Evolutionary conservation across 2,797 vertebrate genomes (phyloP).

Genomic region (Oreonectes daqikongensis): DNA sequence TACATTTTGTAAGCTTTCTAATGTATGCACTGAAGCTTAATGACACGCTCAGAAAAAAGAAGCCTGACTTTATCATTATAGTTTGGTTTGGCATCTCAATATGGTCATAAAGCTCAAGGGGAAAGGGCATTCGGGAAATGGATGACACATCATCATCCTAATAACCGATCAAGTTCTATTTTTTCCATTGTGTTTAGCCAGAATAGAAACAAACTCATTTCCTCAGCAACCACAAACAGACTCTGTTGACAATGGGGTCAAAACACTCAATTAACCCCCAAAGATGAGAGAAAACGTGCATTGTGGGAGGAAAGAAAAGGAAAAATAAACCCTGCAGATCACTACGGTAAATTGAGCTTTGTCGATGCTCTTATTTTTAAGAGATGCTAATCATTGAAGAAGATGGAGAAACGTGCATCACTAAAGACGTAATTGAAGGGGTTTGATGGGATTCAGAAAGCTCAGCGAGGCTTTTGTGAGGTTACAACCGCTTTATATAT

Average conservation of each 20-base stretch:
- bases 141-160: conserved; percentile 45
- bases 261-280: conserved; percentile 77
- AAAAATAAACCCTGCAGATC: conserved; percentile 47
- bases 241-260: conserved; percentile 66
- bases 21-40: neutral
- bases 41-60: neutral
- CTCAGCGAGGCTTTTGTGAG: conserved; percentile 43
- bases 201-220: conserved; percentile 54
- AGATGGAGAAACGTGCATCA: conserved; percentile 19
- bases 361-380: conserved; percentile 49
- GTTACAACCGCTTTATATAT: neutral
- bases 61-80: conserved; percentile 5
- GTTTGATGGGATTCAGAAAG: conserved; percentile 47
- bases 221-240: conserved; percentile 57
- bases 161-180: conserved; percentile 37
- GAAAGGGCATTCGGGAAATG: conserved; percentile 23
- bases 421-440: conserved; percentile 54
- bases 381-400: conserved; percentile 44
- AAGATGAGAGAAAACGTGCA: conserved; percentile 62
- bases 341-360: conserved; percentile 56
- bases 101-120: conserved; percentile 26
- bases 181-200: conserved; percentile 55
- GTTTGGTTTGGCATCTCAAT: conserved; percentile 23
- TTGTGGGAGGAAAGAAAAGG: conserved; percentile 53
- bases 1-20: no score